Percentiles rank a stretch among this genome's conserved stretches.
phyloP scores from a whole-genome alignment of 2,888 invertebrate genomes.

The Aspidiotus rigidus region DNA sequence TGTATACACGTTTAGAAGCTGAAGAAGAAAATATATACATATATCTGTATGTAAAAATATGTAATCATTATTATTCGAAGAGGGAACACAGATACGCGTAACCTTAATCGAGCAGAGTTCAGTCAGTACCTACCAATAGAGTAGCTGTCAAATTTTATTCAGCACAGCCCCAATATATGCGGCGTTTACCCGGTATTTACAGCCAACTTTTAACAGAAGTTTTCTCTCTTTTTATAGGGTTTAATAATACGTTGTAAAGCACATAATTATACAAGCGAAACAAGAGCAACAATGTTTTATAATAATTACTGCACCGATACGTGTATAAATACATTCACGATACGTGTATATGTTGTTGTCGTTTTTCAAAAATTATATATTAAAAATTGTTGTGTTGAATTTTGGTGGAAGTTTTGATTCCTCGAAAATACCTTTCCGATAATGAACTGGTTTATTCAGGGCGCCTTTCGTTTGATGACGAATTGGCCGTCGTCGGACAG shows the following conservation, averaged over 20 bases:
- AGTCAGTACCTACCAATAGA: not conserved
- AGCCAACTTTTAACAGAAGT: not conserved
- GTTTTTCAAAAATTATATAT: no score
- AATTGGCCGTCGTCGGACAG: no score
- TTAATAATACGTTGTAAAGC: not conserved
- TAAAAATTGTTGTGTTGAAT: no score
- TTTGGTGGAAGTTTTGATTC: no score
- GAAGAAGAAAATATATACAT: not conserved
- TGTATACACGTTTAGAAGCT: not conserved
- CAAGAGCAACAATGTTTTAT: not conserved
- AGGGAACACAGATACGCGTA: not conserved
- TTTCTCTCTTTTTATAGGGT: not conserved
- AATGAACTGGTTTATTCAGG: no score
- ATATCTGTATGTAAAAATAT: not conserved
- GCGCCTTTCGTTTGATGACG: no score
- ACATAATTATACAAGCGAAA: conserved; percentile 4
- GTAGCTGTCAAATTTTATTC: conserved; percentile 2
- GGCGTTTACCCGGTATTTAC: not conserved
- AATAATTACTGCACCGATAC: not conserved
- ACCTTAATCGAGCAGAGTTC: not conserved
- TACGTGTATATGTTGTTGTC: no score
- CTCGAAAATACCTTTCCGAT: no score
- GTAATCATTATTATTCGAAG: not conserved
- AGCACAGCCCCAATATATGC: not conserved
- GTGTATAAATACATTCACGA: not conserved